Evolutionary conservation across 1,140 invertebrate species (phyloP), one percentile per base, ranked within the genome.

Genomic region (Nixonia krombeini): DNA sequence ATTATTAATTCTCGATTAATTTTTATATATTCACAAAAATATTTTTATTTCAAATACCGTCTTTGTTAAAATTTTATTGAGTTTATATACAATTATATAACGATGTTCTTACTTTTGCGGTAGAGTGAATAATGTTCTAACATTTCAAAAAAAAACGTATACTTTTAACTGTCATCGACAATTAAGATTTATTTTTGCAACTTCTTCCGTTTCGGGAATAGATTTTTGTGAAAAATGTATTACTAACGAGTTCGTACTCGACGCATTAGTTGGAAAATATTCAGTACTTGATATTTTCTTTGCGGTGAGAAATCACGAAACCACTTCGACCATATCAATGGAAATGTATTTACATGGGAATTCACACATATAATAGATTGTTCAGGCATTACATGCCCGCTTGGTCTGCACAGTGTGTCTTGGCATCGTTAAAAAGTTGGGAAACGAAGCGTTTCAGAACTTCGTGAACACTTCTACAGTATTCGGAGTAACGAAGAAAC

Each of bases 401-500:
- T 55, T 46, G 15, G n/a, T 40, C 2, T 17, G 1, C 17, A 40
- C n/a, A 40, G 6, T 17, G 37, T 17, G n/a, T 50, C 12, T 13
- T 7, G 16, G 37, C 37, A 40, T 70, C 59, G 55, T 70, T 59
- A 70, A 64, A 70, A 61, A 67, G 50, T 70, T 64, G 40, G 52
- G 47, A 59, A 56, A 62, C 47, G 4, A 64, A 64, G 65, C 49
- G 16, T 10, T 31, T 25, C 10, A 4, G 47, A 62, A 56, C 52
- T 69, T 59, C 10, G 26, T 21, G 38, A 51, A 35, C 17, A 23
- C 40, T 28, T 21, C 5, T 16, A 9, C 35, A 13, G 35, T 4
- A 42, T 18, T 62, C 62, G 62, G 46, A 45, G 26, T 68, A 68
- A 68, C 52, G 57, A 68, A 68, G 64, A 67, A 61, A 56, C 56